Evolutionary conservation across 2,888 invertebrate genomes (phyloP), one percentile per base, ranked within the genome.

Genomic region (Timandra comae): DNA sequence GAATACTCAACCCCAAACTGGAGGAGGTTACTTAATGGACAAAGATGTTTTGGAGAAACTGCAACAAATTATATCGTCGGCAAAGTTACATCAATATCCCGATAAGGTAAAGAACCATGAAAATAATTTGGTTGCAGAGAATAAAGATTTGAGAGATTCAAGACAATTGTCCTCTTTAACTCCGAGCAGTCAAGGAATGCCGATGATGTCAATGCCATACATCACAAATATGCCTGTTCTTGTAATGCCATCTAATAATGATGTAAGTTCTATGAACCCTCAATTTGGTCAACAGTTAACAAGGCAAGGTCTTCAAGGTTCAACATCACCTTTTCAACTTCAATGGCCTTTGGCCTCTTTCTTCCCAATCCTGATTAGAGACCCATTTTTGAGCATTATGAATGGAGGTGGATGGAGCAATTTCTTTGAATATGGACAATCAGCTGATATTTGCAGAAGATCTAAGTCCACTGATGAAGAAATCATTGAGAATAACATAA

Each of bases 401-500:
- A 74, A 72, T 41, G 78, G 86, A 19, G 88, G 88, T 27, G 86
- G 87, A 2, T 80, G 85, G 57, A 82, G 80, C 16, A 86, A 82
- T 41, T 78, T 90, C 49, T 53, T 90, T 26, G 88, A 90, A 62
- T 87, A 87, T 44, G 90, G 89, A 1, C 89, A 88, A 49, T 74
- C 54, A 28, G 88, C 88, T 22, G 88, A 89, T 47, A 72, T 86
- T 9, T 88, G 88, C 46, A 73, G 74, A 44, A 72, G 65, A 46
- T 75, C 71, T 46, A 82, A 79, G 52, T 58, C 73, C 0, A 24
- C 45, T 22, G 43, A 46, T 9, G 29, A 35, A 26, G 39, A 45
- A 26, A 36, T 37, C 33, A 41, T 12, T 10, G 19, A 35, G 12
- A 34, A 48, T 31, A 27, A 35, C 12, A 25, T 36, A 4, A 31